phyloP scores from a whole-genome alignment of 2,888 invertebrate genomes.

The Erebia ligea region DNA sequence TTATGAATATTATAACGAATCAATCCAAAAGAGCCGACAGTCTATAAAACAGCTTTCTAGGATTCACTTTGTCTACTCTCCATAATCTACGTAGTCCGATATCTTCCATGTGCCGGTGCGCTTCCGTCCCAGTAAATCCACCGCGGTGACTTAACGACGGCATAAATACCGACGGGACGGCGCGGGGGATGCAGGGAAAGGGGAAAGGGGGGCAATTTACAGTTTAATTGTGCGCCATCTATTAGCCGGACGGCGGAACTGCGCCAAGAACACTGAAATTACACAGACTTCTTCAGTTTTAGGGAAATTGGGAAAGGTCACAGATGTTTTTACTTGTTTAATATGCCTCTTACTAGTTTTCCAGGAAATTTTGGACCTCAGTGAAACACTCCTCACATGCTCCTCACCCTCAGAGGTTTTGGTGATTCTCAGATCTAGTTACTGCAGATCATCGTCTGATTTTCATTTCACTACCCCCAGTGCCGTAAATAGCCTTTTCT shows the following conservation, averaged over 20 bases:
- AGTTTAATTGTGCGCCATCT: conserved; percentile 69
- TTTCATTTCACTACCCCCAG: no score
- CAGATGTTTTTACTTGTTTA: not conserved
- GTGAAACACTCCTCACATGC: no score
- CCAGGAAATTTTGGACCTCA: no score
- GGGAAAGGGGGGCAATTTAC: conserved; percentile 52
- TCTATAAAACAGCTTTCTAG: no score
- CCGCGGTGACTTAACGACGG: conserved; percentile 63
- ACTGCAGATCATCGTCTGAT: no score
- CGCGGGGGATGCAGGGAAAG: conserved; percentile 28
- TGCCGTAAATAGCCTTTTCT: no score
- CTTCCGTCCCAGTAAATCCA: conserved; percentile 52
- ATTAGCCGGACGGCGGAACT: conserved; percentile 52
- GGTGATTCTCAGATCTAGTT: no score
- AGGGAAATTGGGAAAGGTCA: not conserved
- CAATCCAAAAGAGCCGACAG: no score
- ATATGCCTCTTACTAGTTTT: no score
- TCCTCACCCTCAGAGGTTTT: no score
- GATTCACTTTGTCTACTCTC: not conserved
- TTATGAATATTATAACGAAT: no score
- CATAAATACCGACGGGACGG: conserved; percentile 54
- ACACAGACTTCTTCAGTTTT: conserved; percentile 23
- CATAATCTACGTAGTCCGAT: conserved; percentile 25
- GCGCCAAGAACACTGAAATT: conserved; percentile 31
- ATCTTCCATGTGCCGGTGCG: conserved; percentile 31